These are phyloP conservation scores for Caenorhabditis drosophilae DNA, from an alignment of 2,888 invertebrate genomes.

Conservation along the genomic window DNA sequence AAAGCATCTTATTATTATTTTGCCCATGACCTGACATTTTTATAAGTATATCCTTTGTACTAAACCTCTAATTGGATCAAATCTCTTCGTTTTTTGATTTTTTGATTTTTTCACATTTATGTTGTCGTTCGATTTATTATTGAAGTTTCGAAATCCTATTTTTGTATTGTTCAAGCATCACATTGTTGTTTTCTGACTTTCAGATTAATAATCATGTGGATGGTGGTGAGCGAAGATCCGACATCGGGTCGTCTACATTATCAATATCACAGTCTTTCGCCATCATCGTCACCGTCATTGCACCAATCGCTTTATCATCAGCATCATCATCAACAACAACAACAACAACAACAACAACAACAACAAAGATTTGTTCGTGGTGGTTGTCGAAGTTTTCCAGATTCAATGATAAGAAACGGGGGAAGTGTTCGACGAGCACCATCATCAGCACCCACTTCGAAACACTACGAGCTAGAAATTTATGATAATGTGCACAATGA, in stretches of 20 bases:
- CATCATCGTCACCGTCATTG: constrained; percentile 18
- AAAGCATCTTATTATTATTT: no score
- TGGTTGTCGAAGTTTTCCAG: constrained; percentile 43
- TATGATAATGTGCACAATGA: constrained; percentile 47
- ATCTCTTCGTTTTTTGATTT: no score
- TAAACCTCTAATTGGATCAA: no score
- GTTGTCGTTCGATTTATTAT: no score
- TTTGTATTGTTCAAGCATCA: no score
- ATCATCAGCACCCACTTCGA: background rate
- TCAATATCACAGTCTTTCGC: constrained; percentile 40
- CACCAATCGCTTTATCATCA: constrained; percentile 1
- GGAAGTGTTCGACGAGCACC: no score
- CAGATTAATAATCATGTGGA: constrained; percentile 51
- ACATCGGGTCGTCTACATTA: constrained; percentile 48
- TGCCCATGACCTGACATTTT: no score
- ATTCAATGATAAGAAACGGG: constrained; percentile 21
- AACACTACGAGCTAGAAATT: constrained; percentile 36
- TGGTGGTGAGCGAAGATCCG: constrained; percentile 54
- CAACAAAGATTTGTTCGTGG: constrained; percentile 34
- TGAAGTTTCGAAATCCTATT: no score
- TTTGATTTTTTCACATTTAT: no score
- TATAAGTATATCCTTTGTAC: no score
- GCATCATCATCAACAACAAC: constrained; percentile 1
- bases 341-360: constrained; percentile 23
- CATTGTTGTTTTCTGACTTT: no score